Evolutionary conservation across 1,140 invertebrate genomes (phyloP), one percentile per base, ranked within the genome.

Genomic region (Pentalonia nigronervosa): DNA sequence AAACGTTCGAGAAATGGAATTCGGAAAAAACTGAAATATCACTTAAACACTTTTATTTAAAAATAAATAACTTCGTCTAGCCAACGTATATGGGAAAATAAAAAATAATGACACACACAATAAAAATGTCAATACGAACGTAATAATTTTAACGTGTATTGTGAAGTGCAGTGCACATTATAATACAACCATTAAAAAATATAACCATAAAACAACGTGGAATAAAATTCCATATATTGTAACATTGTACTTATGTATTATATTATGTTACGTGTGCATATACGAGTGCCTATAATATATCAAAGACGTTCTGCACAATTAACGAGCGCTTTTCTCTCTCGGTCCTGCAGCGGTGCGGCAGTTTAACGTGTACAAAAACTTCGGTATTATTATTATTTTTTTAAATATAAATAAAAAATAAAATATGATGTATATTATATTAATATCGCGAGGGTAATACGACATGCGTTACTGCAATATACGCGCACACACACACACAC

Each of bases 171-270:
- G 60, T 30, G 6, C 21, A n/a, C 60, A 17, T 67, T 76, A n/a
- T 76, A 76, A 76, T 76, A n/a, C n/a, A 67, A 67, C 60, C 60
- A 67, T 67, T 67, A 67, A 67, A 60, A 67, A 76, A 76, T 76
- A 76, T 76, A 76, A 76, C n/a, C 60, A 76, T 76, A 76, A 76
- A 76, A 76, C 30, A 76, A 76, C 11, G 60, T 76, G n/a, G 14
- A 76, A 76, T 76, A 76, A 76, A 76, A 76, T 76, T 76, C 60
- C 60, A 76, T 76, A n/a, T 76, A 76, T 76, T 76, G n/a, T 76
- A 17, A 76, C 60, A 76, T 76, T 76, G 60, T 76, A 76, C 14
- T 4, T 76, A 7, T 30, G 6, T 8, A 20, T 21, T 21, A 53
- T 56, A 53, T 7, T 56, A 60, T 30, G 23, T 60, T 60, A 30